Conservation (phyloP, 2,888 invertebrate genomes). For the Autographa gamma region DNA sequence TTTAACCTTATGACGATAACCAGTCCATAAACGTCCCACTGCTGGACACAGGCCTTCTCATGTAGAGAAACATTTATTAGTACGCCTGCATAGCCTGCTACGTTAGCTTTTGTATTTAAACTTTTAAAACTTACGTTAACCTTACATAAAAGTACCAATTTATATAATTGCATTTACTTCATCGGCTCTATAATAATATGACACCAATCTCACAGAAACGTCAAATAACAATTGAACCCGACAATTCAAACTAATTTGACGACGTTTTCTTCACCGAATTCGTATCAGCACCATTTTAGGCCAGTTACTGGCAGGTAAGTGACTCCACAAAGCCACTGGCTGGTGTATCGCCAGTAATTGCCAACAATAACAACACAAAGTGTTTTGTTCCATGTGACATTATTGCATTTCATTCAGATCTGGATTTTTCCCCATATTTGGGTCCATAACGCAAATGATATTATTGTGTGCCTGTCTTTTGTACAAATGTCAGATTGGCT, state of each 20-base stretch:
- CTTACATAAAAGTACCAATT: too few species aligned
- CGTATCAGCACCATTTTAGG: constrained; percentile 49
- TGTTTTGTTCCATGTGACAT: constrained; percentile 39
- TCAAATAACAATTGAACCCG: constrained; percentile 15
- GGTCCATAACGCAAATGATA: constrained; percentile 14
- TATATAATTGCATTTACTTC: neutral
- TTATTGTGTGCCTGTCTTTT: constrained; percentile 26
- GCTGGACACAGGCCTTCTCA: too few species aligned
- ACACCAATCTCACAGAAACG: neutral
- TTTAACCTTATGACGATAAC: too few species aligned
- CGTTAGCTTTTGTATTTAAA: too few species aligned
- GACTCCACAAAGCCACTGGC: constrained; percentile 66
- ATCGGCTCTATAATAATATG: neutral
- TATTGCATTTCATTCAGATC: constrained; percentile 33
- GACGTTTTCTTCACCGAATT: constrained; percentile 30
- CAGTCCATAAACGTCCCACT: too few species aligned
- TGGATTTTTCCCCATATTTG: constrained; percentile 35
- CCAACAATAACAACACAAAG: constrained; percentile 57
- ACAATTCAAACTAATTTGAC: constrained; percentile 51
- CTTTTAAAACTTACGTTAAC: too few species aligned
- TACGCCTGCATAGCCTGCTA: too few species aligned
- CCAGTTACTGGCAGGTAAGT: constrained; percentile 66
- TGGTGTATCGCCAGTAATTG: constrained; percentile 64
- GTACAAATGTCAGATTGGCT: constrained; percentile 18
- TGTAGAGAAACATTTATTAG: too few species aligned